Evolutionary conservation across 2,888 invertebrate species (phyloP).

Genomic region (Drosophila ezoana): DNA sequence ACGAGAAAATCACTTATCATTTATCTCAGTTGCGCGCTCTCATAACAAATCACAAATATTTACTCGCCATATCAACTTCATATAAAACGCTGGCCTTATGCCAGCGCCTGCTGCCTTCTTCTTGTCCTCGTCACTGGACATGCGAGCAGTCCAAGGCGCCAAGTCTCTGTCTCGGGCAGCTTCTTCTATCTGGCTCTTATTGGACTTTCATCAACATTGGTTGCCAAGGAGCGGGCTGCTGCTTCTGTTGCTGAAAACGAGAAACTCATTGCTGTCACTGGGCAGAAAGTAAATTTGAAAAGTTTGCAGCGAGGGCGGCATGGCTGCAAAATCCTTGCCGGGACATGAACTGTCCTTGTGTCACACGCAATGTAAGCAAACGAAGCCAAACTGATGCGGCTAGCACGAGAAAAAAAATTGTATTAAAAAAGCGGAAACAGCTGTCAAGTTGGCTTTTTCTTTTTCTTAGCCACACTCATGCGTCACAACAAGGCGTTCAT

Average conservation of each 20-base stretch:
- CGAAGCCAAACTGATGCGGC: constrained; percentile 49
- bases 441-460: constrained; percentile 65
- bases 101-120: constrained; percentile 8
- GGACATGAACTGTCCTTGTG: constrained; percentile 44
- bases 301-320: constrained; percentile 64
- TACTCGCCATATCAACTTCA: constrained; percentile 78
- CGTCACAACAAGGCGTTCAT: constrained; percentile 71
- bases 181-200: constrained; percentile 55
- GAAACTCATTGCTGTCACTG: constrained; percentile 80
- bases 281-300: constrained; percentile 79
- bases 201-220: constrained; percentile 74
- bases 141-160: constrained; percentile 24
- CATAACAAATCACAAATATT: constrained; percentile 80
- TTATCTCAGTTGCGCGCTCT: constrained; percentile 64
- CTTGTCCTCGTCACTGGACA: constrained; percentile 33
- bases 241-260: constrained; percentile 52
- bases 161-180: constrained; percentile 23
- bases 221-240: constrained; percentile 19
- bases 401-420: constrained; percentile 53
- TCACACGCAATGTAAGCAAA: constrained; percentile 68
- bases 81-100: constrained; percentile 61
- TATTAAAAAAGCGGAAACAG: constrained; percentile 81
- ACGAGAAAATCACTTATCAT: constrained; percentile 76
- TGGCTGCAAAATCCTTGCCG: constrained; percentile 63
- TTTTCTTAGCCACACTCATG: constrained; percentile 27